Percentiles rank a stretch among this genome's conserved stretches.
Evolutionary conservation across 1,140 invertebrate genomes (phyloP).

Genomic region (Bombus soroeensis): DNA sequence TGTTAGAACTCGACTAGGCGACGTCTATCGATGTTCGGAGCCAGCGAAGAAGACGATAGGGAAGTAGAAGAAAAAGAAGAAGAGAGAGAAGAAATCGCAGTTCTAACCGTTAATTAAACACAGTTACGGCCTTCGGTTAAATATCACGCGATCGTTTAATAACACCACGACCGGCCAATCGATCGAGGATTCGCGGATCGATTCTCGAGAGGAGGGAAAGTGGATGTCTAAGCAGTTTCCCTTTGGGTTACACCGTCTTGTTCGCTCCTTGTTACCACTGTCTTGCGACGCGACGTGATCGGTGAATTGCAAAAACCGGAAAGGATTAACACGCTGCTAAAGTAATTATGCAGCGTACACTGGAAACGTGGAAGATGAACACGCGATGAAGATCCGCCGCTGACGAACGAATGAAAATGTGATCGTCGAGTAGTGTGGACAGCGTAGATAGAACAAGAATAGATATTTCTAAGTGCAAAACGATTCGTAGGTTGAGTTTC

Average conservation of each 20-base stretch:
- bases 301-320: constrained; percentile 10
- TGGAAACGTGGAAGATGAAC: constrained; percentile 2
- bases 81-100: background rate
- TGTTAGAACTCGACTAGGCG: background rate
- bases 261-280: background rate
- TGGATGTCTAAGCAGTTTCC: constrained; percentile 7
- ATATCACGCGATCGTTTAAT: constrained; percentile 9
- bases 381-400: background rate
- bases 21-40: background rate
- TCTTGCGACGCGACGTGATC: background rate
- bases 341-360: constrained; percentile 9
- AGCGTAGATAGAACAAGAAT: too few species aligned
- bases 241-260: background rate
- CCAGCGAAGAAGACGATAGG: background rate
- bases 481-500: too few species aligned
- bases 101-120: constrained; percentile 17
- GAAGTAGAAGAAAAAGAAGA: too few species aligned
- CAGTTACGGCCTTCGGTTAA: constrained; percentile 21
- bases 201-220: background rate
- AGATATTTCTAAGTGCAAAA: background rate
- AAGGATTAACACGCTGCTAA: constrained; percentile 19
- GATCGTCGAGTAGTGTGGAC: background rate
- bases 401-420: background rate
- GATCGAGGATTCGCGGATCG: background rate
- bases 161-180: background rate